Evolutionary conservation across 2,797 vertebrate genomes (phyloP).

Genomic region (Botia kubotai): DNA sequence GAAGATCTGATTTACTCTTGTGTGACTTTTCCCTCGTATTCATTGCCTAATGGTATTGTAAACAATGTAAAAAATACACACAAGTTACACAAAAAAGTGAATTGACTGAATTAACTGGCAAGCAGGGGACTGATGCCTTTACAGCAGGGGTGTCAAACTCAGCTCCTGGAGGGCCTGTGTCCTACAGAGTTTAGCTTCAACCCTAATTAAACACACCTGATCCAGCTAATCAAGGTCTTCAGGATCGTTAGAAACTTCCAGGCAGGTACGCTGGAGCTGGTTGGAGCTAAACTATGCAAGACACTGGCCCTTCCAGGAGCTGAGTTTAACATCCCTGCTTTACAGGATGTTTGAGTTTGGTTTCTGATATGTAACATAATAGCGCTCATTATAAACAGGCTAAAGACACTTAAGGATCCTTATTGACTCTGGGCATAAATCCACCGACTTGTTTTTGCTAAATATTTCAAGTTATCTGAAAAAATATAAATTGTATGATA

Average conservation of each 20-base stretch:
- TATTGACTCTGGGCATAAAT: conserved; percentile 29
- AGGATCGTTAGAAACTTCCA: no score
- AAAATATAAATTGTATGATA: conserved; percentile 9
- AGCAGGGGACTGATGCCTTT: not conserved
- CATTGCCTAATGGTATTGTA: not conserved
- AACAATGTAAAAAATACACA: not conserved
- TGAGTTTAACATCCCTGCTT: no score
- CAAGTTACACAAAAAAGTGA: not conserved
- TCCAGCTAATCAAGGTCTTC: no score
- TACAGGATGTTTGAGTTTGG: not conserved
- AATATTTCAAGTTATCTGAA: conserved; percentile 9
- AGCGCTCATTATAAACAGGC: conserved; percentile 54
- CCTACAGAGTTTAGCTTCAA: no score
- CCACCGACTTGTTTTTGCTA: not conserved
- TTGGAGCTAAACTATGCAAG: no score
- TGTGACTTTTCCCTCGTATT: not conserved
- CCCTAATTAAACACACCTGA: no score
- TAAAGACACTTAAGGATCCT: conserved; percentile 59
- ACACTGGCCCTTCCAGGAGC: no score
- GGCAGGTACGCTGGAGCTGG: no score
- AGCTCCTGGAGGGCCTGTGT: no score
- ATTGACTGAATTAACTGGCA: not conserved
- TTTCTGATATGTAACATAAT: conserved; percentile 25
- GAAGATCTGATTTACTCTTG: not conserved
- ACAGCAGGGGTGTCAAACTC: not conserved